These are phyloP conservation scores for Ruditapes philippinarum DNA, from an alignment of 1,140 invertebrate species.

Conservation along the genomic window DNA sequence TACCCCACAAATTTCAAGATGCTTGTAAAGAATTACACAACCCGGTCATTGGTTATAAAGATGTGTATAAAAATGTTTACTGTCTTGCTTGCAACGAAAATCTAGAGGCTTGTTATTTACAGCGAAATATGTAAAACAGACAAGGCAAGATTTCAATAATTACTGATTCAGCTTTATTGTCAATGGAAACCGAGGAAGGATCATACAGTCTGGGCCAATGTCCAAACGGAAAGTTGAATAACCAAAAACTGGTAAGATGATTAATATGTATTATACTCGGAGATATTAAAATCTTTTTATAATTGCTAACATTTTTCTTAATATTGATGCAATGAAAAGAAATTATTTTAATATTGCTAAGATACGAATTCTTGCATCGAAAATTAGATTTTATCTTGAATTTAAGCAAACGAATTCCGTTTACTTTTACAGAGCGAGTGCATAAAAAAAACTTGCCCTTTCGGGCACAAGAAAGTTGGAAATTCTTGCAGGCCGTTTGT, in stretches of 20 bases:
- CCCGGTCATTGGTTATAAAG: not conserved
- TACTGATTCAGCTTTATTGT: not conserved
- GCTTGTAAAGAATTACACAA: not conserved
- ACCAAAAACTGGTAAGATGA: not conserved
- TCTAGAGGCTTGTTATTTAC: not conserved
- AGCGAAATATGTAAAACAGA: too few species aligned
- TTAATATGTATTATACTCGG: too few species aligned
- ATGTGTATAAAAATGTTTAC: not conserved
- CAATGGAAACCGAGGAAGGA: not conserved
- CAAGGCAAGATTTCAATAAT: too few species aligned
- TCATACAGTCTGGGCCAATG: not conserved
- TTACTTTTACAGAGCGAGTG: not conserved
- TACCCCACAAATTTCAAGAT: not conserved
- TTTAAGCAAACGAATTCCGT: too few species aligned
- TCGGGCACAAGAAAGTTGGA: not conserved
- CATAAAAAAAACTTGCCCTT: not conserved
- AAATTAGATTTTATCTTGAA: too few species aligned
- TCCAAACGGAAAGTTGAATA: not conserved
- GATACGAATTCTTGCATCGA: too few species aligned
- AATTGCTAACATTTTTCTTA: too few species aligned
- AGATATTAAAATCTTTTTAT: too few species aligned
- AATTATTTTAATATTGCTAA: too few species aligned
- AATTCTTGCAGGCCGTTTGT: not conserved
- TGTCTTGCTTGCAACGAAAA: not conserved
- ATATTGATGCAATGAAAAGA: too few species aligned